A percentile compares a stretch with the other conserved stretches of the same genome.
phyloP scores from a whole-genome alignment of 2,113 vertebrate species.

The Recurvirostra avosetta region DNA sequence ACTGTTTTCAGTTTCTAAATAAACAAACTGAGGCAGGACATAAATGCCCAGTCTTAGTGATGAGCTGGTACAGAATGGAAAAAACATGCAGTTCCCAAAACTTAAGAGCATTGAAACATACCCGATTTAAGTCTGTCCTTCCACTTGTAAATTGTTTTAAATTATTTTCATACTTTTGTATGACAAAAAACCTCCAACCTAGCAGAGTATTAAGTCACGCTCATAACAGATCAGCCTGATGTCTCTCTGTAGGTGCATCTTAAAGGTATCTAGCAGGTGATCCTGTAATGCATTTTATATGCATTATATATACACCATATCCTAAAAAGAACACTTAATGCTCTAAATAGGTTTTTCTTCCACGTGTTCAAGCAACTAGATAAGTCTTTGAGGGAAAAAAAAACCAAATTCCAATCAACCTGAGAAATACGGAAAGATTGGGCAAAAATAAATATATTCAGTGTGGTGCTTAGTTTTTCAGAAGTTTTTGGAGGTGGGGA shows the following conservation, averaged over 20 bases:
- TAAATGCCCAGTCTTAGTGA: not conserved
- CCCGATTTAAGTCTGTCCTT: not conserved
- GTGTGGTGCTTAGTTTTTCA: not conserved
- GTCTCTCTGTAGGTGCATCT: not conserved
- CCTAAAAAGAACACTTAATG: not conserved
- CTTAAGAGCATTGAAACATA: no score
- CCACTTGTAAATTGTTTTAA: not conserved
- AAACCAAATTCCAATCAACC: not conserved
- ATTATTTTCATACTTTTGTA: not conserved
- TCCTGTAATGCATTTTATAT: not conserved
- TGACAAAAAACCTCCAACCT: rapidly evolving
- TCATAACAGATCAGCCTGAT: not conserved
- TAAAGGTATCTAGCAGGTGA: not conserved
- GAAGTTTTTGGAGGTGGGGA: not conserved
- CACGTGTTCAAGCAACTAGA: not conserved
- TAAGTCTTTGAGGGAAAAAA: not conserved
- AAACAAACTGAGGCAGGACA: not conserved
- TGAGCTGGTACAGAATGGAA: not conserved
- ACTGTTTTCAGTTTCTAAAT: not conserved
- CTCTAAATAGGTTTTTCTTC: not conserved
- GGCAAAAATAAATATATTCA: not conserved
- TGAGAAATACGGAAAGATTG: not conserved
- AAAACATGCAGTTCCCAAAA: not conserved
- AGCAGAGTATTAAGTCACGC: not conserved
- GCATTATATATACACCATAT: not conserved